Base-by-base conservation (phyloP, 1,140 invertebrate species). In the Ceratina australensis region DNA sequence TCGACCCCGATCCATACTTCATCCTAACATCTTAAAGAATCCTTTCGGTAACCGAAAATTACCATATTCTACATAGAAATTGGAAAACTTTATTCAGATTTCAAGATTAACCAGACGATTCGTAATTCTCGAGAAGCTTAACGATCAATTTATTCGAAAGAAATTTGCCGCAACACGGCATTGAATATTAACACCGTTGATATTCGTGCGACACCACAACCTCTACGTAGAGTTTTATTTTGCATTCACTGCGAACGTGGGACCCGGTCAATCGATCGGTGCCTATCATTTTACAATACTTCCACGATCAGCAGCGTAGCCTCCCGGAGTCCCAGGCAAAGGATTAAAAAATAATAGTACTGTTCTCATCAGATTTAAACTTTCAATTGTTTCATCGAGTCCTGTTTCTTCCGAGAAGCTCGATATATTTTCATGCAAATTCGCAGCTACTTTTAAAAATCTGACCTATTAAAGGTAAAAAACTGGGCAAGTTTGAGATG, bases 191-290 rank as follows among this genome's bases (percentile, higher is more conserved):
- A 64, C 20, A 60, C 16, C 4, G 15, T 60, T 65, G 72, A 73
- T 73, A 73, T 73, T 64, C 72, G 72, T 73, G 60, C 20, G 72
- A 73, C 60, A 64, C 15, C 54, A 22, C 49, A 73, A 54, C 60
- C 71, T 64, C 49, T 42, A 33, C 72, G 49, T 54, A 42, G 49
- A 64, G 18, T 50, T 50, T 7, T 42, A 60, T 64, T 42, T 42
- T 24, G 24, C 68, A 56, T 28, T 60, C 56, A 24, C 56, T 15
- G 59, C 1, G 60, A 54, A 73, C 71, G 56, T 76, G 56, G 47
- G 47, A 60, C 22, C 57, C 54, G 49, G 24, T 68, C 54, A 49
- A 75, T 75, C 64, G 56, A 76, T 76, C 73, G 13, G 47, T 20
- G 54, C 33, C 15, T 59, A 75, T 75, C 65, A 26, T 60, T 75